Evolutionary conservation across 2,888 invertebrate species (phyloP).

Genomic region (Thera britannica): DNA sequence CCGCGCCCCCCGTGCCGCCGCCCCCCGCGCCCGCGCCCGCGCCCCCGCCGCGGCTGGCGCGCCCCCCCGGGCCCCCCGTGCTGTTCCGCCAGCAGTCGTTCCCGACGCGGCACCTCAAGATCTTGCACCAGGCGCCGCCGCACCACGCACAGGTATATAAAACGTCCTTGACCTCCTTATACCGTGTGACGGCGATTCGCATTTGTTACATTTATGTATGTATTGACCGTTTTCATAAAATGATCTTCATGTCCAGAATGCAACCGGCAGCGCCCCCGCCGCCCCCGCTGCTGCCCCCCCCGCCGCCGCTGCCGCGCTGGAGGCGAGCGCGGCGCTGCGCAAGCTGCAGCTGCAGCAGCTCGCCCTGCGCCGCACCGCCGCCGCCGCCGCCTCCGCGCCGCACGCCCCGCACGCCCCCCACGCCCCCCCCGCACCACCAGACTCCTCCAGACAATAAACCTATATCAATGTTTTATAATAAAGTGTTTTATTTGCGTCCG

Average conservation of each 20-base stretch:
- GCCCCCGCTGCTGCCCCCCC: neutral
- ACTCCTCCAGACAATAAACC: constrained; percentile 47
- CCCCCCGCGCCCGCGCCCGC: constrained; percentile 51
- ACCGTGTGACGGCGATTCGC: too few species aligned
- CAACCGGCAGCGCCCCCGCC: too few species aligned
- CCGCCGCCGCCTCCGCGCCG: constrained; percentile 31
- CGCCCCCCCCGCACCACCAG: constrained; percentile 64
- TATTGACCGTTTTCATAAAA: too few species aligned
- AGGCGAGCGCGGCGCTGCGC: constrained; percentile 54
- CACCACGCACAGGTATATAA: constrained; percentile 48
- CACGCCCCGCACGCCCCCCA: constrained; percentile 47
- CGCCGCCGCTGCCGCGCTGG: constrained; percentile 60
- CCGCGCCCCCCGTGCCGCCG: constrained; percentile 44
- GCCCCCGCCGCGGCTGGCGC: constrained; percentile 51
- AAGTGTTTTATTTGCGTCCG: neutral
- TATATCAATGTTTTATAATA: neutral
- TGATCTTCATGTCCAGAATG: too few species aligned
- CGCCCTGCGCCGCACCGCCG: constrained; percentile 55
- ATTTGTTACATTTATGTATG: too few species aligned
- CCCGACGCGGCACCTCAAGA: constrained; percentile 79
- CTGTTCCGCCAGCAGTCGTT: constrained; percentile 86
- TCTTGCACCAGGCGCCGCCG: constrained; percentile 68
- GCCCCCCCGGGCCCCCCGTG: constrained; percentile 58
- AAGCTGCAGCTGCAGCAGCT: constrained; percentile 62
- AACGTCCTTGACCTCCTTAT: too few species aligned